These are phyloP conservation scores for Synergus japonicus DNA, from an alignment of 2,888 invertebrate genomes.

Conservation along the genomic window DNA sequence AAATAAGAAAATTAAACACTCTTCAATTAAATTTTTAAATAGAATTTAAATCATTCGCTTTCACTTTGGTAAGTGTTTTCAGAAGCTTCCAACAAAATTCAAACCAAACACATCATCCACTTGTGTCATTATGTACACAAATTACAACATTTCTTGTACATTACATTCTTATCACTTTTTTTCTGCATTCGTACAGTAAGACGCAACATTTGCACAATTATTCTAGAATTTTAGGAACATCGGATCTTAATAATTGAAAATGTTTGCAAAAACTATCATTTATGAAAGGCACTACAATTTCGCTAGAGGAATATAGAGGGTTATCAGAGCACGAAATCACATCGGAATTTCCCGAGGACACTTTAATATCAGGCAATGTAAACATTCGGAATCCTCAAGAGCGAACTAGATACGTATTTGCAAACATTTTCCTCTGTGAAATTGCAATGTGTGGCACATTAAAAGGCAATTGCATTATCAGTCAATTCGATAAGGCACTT, in stretches of 20 bases:
- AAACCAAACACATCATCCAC: conserved; percentile 29
- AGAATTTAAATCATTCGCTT: not conserved
- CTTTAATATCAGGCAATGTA: conserved; percentile 4
- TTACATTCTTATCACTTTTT: not conserved
- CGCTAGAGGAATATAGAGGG: not conserved
- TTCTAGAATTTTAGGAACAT: conserved; percentile 60
- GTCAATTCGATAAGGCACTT: conserved; percentile 46
- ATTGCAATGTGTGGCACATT: conserved; percentile 23
- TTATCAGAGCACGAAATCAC: conserved; percentile 22
- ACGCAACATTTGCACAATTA: conserved; percentile 40
- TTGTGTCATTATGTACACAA: conserved; percentile 36
- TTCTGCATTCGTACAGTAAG: conserved; percentile 12
- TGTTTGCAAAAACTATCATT: not conserved
- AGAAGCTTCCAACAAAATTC: conserved; percentile 23
- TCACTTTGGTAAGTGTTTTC: conserved; percentile 13
- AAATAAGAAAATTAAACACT: not conserved
- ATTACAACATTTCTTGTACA: conserved; percentile 25
- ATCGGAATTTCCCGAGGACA: conserved; percentile 16
- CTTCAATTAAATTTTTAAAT: too few relatives aligned
- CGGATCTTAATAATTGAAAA: conserved; percentile 48
- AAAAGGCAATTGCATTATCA: conserved; percentile 45
- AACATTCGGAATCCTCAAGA: conserved; percentile 23
- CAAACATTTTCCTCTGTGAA: conserved; percentile 16
- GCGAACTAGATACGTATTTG: not conserved
- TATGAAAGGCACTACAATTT: conserved; percentile 1